phyloP scores from a whole-genome alignment of 2,888 invertebrate species.

The Tetragonisca angustula region DNA sequence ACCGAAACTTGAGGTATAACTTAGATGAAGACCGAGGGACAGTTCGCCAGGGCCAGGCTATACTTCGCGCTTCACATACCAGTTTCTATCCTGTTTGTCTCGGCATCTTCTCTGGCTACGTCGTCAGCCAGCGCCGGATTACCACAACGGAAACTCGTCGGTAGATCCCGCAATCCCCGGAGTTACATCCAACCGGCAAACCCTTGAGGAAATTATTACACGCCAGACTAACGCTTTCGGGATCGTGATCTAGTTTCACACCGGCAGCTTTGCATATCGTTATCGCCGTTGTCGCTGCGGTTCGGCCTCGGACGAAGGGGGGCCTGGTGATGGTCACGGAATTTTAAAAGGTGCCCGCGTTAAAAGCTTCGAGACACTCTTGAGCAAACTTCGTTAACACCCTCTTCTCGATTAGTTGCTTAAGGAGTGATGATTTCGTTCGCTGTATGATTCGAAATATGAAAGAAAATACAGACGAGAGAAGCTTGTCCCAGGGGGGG shows the following conservation, averaged over 20 bases:
- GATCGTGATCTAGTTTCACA: constrained; percentile 37
- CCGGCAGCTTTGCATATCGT: constrained; percentile 42
- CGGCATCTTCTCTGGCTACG: constrained; percentile 45
- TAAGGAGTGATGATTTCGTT: background rate
- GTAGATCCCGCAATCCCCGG: constrained; percentile 33
- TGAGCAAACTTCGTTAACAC: background rate
- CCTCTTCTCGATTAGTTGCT: background rate
- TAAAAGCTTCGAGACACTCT: background rate
- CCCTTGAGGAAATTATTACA: constrained; percentile 66
- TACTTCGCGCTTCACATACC: constrained; percentile 12
- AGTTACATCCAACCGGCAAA: constrained; percentile 40
- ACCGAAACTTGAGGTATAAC: constrained; percentile 34
- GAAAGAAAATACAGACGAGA: no score
- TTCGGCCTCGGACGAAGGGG: no score
- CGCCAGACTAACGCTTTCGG: constrained; percentile 29
- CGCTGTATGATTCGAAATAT: no score
- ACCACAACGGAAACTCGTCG: constrained; percentile 57
- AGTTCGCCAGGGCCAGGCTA: constrained; percentile 31
- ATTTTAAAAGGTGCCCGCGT: constrained; percentile 9
- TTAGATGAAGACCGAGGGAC: constrained; percentile 36
- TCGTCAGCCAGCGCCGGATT: constrained; percentile 58
- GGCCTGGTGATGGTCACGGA: background rate
- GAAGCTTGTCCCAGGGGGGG: no score
- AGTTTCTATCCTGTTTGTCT: constrained; percentile 36
- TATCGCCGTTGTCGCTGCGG: constrained; percentile 22